A percentile compares a stretch with the other conserved stretches of the same genome.
phyloP scores from a whole-genome alignment of 2,888 invertebrate species.

The Celastrina argiolus region DNA sequence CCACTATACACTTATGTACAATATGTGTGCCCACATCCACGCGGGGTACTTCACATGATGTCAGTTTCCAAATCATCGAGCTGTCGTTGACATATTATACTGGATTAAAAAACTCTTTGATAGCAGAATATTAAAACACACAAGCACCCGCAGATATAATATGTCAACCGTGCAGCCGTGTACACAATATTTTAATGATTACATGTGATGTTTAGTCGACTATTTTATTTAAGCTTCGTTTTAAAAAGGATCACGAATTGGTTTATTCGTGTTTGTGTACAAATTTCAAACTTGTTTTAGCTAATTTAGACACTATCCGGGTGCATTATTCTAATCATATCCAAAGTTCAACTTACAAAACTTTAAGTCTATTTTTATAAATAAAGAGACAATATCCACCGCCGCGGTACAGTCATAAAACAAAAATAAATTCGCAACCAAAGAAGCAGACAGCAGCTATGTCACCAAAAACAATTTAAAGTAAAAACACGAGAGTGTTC shows the following conservation, averaged over 20 bases:
- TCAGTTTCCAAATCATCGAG: neutral
- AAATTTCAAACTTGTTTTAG: neutral
- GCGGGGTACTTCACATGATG: neutral
- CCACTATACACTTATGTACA: slow-evolving; percentile 17
- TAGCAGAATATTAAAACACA: neutral
- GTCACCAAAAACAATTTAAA: neutral
- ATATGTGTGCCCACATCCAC: neutral
- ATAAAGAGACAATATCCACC: neutral
- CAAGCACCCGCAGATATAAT: neutral
- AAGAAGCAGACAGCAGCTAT: neutral
- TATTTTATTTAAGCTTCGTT: neutral
- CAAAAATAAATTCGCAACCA: neutral
- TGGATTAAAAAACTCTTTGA: neutral
- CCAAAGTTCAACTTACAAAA: slow-evolving; percentile 8
- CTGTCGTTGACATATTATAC: neutral
- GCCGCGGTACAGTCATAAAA: neutral
- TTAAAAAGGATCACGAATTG: neutral
- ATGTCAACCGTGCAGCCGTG: neutral
- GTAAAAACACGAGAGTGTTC: neutral
- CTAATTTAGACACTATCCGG: neutral
- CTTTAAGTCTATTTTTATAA: slow-evolving; percentile 1
- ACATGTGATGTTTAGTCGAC: neutral
- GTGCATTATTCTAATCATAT: slow-evolving; percentile 5
- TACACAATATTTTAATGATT: neutral
- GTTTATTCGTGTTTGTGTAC: neutral